These are phyloP conservation scores for Ictalurus punctatus DNA, from an alignment of 2,113 vertebrate genomes.

Conservation along the genomic window DNA sequence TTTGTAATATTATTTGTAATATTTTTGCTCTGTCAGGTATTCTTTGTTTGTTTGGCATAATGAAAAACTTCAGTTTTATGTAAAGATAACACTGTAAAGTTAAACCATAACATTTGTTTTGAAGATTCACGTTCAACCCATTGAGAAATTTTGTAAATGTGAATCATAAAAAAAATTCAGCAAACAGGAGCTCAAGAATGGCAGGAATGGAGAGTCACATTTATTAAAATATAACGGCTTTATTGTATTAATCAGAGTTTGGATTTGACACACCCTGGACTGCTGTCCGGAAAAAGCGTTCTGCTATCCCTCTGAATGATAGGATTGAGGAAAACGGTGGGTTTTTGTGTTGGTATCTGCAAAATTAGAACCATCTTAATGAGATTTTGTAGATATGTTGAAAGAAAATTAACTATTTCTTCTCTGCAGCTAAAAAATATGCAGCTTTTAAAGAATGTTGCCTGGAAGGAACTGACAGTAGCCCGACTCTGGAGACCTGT, in stretches of 20 bases:
- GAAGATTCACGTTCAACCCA: neutral
- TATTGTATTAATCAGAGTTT: neutral
- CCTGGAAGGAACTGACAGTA: conserved; percentile 60
- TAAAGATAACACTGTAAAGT: too few relatives aligned
- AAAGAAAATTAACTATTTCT: neutral
- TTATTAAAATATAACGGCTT: neutral
- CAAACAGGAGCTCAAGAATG: neutral
- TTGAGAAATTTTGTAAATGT: too few relatives aligned
- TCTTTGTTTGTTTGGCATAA: too few relatives aligned
- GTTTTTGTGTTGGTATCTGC: neutral
- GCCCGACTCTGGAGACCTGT: conserved; percentile 69
- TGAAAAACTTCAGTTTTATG: too few relatives aligned
- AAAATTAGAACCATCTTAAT: neutral
- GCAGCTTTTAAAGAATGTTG: conserved; percentile 63
- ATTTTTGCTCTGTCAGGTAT: too few relatives aligned
- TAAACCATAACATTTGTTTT: neutral
- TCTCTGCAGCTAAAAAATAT: conserved; percentile 65
- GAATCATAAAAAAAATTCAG: too few relatives aligned
- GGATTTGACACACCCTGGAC: neutral
- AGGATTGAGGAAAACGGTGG: conserved; percentile 21
- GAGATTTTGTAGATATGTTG: neutral
- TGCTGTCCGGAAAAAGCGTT: neutral
- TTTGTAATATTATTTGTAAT: neutral
- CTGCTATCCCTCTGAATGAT: neutral
- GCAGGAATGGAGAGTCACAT: neutral